A percentile compares a stretch with the other conserved stretches of the same genome.
phyloP scores from a whole-genome alignment of 1,140 invertebrate genomes.

The Dreissena polymorpha region DNA sequence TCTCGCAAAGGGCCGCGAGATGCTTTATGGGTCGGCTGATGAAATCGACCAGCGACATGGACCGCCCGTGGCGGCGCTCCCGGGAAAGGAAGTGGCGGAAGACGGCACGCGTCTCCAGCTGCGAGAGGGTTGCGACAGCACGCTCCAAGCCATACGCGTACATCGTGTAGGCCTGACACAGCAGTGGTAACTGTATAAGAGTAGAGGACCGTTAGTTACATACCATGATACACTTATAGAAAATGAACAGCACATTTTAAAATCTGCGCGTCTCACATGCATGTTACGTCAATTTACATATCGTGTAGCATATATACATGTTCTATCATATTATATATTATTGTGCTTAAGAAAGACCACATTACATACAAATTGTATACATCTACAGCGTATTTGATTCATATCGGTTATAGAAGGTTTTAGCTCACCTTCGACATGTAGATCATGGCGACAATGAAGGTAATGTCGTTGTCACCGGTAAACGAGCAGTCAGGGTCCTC shows the following conservation, averaged over 20 bases:
- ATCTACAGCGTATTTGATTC: not conserved
- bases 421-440: conserved; percentile 56
- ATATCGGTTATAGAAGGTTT: not conserved
- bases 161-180: conserved; percentile 28
- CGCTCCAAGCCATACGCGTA: conserved; percentile 13
- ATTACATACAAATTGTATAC: too few relatives aligned
- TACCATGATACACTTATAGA: not conserved
- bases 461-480: conserved; percentile 28
- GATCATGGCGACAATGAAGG: conserved; percentile 45
- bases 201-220: not conserved
- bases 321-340: too few relatives aligned
- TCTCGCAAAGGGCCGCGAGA: conserved; percentile 17
- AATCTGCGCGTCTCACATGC: too few relatives aligned
- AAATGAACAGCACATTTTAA: not conserved
- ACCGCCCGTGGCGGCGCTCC: conserved; percentile 3
- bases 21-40: conserved; percentile 31
- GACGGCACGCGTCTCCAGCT: conserved; percentile 32
- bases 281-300: not conserved
- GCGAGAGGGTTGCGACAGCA: not conserved
- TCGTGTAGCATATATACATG: not conserved
- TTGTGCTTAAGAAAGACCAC: too few relatives aligned
- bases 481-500: conserved; percentile 48
- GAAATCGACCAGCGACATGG: conserved; percentile 22
- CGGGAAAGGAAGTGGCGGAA: conserved; percentile 31
- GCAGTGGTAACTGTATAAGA: conserved; percentile 15